phyloP scores from a whole-genome alignment of 2,888 invertebrate genomes.

The Melanargia galathea region DNA sequence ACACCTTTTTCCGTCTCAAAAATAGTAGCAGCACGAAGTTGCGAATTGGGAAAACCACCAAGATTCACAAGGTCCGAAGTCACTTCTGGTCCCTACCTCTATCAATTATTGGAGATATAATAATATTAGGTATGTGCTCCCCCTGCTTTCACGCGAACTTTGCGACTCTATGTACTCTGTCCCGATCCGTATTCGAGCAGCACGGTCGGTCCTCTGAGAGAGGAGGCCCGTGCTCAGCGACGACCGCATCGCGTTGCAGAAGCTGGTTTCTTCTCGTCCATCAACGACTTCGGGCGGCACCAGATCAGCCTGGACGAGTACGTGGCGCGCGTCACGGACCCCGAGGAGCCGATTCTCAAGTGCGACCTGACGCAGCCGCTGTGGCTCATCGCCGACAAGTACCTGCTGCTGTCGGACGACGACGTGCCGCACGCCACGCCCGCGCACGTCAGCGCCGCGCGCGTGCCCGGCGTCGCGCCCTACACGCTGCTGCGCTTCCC shows the following conservation, averaged over 20 bases:
- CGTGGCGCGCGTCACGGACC: neutral
- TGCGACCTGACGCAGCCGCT: neutral
- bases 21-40: too few relatives aligned
- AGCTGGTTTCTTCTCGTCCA: neutral
- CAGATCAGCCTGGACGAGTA: neutral
- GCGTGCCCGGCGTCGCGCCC: neutral
- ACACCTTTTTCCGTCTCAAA: too few relatives aligned
- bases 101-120: too few relatives aligned
- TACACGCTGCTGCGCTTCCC: neutral
- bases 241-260: neutral
- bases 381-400: conserved; percentile 7
- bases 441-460: neutral
- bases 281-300: neutral
- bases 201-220: too few relatives aligned
- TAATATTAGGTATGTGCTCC: too few relatives aligned
- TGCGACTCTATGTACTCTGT: too few relatives aligned
- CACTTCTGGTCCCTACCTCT: too few relatives aligned
- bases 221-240: too few relatives aligned
- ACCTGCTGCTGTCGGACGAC: conserved; percentile 7
- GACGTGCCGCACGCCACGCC: neutral
- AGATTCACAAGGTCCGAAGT: too few relatives aligned
- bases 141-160: too few relatives aligned
- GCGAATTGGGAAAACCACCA: too few relatives aligned
- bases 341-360: conserved; percentile 9
- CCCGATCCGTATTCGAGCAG: too few relatives aligned